Conservation (phyloP, 2,888 invertebrate genomes). For the Amphipyra berbera region DNA sequence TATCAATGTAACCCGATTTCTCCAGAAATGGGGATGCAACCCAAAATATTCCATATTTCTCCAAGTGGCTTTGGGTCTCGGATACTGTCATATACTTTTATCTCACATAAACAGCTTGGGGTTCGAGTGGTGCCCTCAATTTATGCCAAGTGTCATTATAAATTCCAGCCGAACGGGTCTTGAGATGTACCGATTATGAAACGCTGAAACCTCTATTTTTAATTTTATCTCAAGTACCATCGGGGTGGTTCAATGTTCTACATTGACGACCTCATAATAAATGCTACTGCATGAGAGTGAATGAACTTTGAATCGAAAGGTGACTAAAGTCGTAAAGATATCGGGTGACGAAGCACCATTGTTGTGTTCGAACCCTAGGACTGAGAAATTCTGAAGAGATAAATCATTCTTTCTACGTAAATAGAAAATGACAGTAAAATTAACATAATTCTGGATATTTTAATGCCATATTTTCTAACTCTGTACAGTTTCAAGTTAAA, state of each 20-base stretch:
- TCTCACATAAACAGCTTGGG: slow-evolving; percentile 51
- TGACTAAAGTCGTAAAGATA: slow-evolving; percentile 51
- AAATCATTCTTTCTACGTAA: slow-evolving; percentile 13
- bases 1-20: slow-evolving; percentile 29
- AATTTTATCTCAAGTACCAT: slow-evolving; percentile 59
- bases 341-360: slow-evolving; percentile 43
- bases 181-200: slow-evolving; percentile 72
- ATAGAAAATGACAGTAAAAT: not conserved
- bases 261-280: slow-evolving; percentile 44
- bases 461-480: not conserved
- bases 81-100: slow-evolving; percentile 44
- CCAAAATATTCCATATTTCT: slow-evolving; percentile 45
- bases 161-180: slow-evolving; percentile 67
- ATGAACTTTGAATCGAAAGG: slow-evolving; percentile 53
- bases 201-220: slow-evolving; percentile 70
- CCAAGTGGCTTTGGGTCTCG: slow-evolving; percentile 18
- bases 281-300: slow-evolving; percentile 33
- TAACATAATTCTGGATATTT: not conserved
- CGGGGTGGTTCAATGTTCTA: slow-evolving; percentile 54
- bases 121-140: slow-evolving; percentile 64
- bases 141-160: slow-evolving; percentile 81
- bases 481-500: slow-evolving; percentile 1
- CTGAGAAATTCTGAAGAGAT: slow-evolving; percentile 6
- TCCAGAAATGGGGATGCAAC: slow-evolving; percentile 42
- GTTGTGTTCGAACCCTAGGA: slow-evolving; percentile 21